Evolutionary conservation across 1,140 invertebrate genomes (phyloP), one percentile per base, ranked within the genome.

Genomic region (Drosophila arizonae): DNA sequence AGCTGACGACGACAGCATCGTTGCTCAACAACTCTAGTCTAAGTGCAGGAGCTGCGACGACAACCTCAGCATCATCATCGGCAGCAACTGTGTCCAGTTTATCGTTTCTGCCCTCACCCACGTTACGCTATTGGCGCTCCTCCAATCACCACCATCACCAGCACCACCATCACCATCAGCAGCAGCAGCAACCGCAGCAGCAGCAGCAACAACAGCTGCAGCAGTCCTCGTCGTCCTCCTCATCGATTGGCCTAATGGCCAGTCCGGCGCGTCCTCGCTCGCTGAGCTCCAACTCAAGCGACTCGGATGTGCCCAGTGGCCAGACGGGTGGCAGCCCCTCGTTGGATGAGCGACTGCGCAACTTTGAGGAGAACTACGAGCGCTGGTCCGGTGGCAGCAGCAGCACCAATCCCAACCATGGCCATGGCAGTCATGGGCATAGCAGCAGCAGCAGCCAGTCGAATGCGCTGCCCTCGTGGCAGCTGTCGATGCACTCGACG

Each of bases 291-390:
- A 94, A 94, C 72, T 94, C 94, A 3, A 93, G 93, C 62, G 94
- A 93, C 75, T 93, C 91, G 6, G 93, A 92, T 92, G 84, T 85
- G 92, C 93, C 74, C 93, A 68, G 93, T 48, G 94, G 93, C 78
- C 76, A 73, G 24, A 70, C 77, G 0, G 95, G 92, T 54, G 93
- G 86, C 79, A 93, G 81, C 86, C 95, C 94, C 1, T 95, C 95
- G 39, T 93, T 98, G 56, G 97, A 98, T 81, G 97, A 99, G 90
- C 93, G 97, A 64, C 96, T 99, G 46, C 92, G 93, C 92, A 96
- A 92, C 94, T 93, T 99, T 13, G 97, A 99, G 92, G 97, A 98
- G 91, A 97, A 97, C 90, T 98, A 97, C 84, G 96, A 97, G 91
- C 96, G 96, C 65, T 98, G 97, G 96, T 96, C 95, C 10, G 96